Evolutionary conservation across 53 echinoderm and acorn worm species (phyloP).

Genomic region (Apostichopus leukothele): DNA sequence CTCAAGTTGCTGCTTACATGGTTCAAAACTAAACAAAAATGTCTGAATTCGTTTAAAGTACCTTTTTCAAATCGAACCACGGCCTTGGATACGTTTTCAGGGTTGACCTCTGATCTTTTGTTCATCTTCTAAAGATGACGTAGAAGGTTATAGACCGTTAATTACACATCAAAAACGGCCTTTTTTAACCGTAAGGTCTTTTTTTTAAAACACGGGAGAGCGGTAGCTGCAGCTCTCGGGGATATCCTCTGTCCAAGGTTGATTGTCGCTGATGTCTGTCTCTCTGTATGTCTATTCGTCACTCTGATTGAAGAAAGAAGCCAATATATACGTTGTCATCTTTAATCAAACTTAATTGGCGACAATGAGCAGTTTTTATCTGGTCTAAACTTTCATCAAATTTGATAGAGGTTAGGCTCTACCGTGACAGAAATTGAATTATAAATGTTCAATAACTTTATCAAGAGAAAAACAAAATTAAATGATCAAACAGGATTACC

Average conservation of each 20-base stretch:
- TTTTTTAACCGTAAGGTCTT: background rate
- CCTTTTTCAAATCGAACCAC: too few species aligned
- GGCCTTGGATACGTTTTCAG: too few species aligned
- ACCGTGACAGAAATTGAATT: conserved; percentile 41
- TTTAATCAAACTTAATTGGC: conserved; percentile 25
- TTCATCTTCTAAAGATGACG: background rate
- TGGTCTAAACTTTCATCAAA: background rate
- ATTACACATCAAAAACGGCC: background rate
- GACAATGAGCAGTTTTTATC: background rate
- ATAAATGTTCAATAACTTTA: conserved; percentile 29
- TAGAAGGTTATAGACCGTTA: background rate
- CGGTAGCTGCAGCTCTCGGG: background rate
- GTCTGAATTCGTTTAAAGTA: too few species aligned
- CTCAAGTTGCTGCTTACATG: too few species aligned
- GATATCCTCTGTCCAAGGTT: background rate
- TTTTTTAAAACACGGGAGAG: too few species aligned
- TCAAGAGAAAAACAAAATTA: conserved; percentile 17
- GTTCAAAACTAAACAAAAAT: too few species aligned
- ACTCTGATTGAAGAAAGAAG: background rate
- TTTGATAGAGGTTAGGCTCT: conserved; percentile 41
- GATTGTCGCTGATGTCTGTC: background rate
- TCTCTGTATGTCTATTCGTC: background rate
- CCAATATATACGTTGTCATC: background rate
- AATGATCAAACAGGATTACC: conserved; percentile 33
- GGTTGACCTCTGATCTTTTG: background rate